Evolutionary conservation across 64 coral and sea anemone genomes (phyloP).

Genomic region (Porites australiensis): DNA sequence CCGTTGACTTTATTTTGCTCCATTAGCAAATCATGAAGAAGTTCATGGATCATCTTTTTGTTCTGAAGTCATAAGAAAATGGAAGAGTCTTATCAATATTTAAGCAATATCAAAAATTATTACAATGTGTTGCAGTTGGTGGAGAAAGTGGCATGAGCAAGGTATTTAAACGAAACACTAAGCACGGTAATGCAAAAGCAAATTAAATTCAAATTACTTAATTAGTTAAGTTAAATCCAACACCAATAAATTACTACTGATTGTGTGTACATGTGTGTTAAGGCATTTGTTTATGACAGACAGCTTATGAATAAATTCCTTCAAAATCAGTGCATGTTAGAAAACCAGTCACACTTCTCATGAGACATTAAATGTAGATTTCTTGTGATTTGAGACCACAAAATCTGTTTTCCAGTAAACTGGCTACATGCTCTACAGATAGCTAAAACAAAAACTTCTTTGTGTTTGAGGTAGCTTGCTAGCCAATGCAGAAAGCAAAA

Average conservation of each 20-base stretch:
- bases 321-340: background rate
- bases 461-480: background rate
- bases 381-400: background rate
- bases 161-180: background rate
- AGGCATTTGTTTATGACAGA: slow-evolving; percentile 6
- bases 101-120: background rate
- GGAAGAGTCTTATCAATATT: slow-evolving; percentile 33
- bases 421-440: background rate
- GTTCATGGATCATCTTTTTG: slow-evolving; percentile 28
- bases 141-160: slow-evolving; percentile 12
- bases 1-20: slow-evolving; percentile 9
- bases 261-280: background rate
- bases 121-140: slow-evolving; percentile 11
- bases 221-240: background rate
- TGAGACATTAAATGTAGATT: background rate
- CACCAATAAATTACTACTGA: slow-evolving; percentile 3
- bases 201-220: slow-evolving; percentile 16
- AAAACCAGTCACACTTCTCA: background rate
- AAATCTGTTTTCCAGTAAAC: background rate
- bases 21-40: slow-evolving; percentile 38
- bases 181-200: background rate
- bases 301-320: background rate
- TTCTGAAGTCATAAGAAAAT: slow-evolving; percentile 14
- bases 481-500: too few relatives aligned
- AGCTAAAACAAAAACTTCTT: slow-evolving; percentile 5